Conservation (phyloP, 2,113 vertebrate species). For the Otus sunia region DNA sequence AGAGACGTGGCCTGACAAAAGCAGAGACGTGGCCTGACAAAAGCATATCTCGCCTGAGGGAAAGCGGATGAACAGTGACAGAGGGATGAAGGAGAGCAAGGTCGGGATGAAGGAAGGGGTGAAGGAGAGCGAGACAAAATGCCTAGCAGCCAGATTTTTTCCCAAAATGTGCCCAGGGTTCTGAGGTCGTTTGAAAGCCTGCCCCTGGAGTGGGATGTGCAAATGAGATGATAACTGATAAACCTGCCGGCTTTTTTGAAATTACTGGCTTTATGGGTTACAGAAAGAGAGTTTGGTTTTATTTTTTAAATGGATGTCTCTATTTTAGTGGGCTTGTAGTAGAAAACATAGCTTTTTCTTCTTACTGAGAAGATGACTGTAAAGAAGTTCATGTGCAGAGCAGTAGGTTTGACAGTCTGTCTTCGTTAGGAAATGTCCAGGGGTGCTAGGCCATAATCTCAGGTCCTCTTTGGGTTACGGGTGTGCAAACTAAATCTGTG, state of each 20-base stretch:
- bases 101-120: not conserved
- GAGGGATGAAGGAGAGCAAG: not conserved
- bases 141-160: not conserved
- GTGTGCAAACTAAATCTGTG: not conserved
- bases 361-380: not conserved
- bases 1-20: not conserved
- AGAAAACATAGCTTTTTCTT: not conserved
- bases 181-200: not conserved
- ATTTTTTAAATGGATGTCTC: not conserved
- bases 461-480: not conserved
- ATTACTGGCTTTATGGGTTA: not conserved
- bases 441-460: not conserved
- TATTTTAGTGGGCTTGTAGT: not conserved
- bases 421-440: not conserved
- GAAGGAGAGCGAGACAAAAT: not conserved
- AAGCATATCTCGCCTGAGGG: rapidly evolving
- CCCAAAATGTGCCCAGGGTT: not conserved
- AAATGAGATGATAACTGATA: not conserved
- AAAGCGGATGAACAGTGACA: not conserved
- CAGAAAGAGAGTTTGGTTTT: not conserved
- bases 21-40: not conserved
- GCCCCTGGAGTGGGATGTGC: not conserved
- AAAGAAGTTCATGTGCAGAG: not conserved
- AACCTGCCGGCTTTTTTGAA: not conserved
- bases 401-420: not conserved